phyloP scores from a whole-genome alignment of 2,113 vertebrate genomes.

The Prionailurus bengalensis region DNA sequence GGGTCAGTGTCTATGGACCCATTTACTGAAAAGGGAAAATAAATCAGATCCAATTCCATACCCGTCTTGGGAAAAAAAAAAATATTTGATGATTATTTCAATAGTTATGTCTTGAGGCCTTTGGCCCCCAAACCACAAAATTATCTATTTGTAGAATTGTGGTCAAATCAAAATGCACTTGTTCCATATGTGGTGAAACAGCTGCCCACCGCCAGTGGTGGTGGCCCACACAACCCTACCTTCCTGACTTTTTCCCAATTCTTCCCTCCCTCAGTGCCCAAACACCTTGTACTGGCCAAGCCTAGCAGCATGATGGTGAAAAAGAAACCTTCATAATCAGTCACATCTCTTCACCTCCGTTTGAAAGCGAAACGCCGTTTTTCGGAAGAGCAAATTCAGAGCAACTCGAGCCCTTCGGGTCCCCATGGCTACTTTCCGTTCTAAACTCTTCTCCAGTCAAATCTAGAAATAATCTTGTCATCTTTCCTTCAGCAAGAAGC shows the following conservation, averaged over 20 bases:
- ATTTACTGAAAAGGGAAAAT: constrained; percentile 39
- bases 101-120: neutral
- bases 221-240: neutral
- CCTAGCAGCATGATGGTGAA: neutral
- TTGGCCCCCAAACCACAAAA: constrained; percentile 2
- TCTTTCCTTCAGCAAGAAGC: constrained; percentile 5
- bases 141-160: neutral
- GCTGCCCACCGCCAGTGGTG: neutral
- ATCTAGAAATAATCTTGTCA: neutral
- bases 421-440: neutral
- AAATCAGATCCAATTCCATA: neutral
- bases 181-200: neutral
- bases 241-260: neutral
- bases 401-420: neutral
- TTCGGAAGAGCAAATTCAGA: constrained; percentile 35
- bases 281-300: neutral
- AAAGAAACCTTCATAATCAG: neutral
- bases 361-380: neutral
- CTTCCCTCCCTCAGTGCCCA: neutral
- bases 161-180: neutral
- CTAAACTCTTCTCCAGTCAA: neutral
- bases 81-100: neutral
- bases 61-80: neutral
- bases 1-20: neutral
- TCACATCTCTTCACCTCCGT: neutral